phyloP scores from a whole-genome alignment of 1,140 invertebrate genomes.

The Neodiprion lecontei region DNA sequence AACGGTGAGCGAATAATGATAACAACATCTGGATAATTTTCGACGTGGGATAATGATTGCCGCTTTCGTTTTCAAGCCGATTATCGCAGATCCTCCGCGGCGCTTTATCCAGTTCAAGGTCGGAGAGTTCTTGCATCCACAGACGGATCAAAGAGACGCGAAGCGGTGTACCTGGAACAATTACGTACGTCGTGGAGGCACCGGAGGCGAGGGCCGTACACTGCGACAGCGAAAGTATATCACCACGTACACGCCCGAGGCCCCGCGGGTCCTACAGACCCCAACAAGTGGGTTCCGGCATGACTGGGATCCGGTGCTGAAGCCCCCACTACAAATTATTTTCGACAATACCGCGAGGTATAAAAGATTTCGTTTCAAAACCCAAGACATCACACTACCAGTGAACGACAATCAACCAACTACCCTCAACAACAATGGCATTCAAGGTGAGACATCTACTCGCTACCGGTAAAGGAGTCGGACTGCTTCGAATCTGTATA shows the following conservation, averaged over 20 bases:
- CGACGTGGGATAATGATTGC: too few species aligned
- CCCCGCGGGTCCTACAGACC: background rate
- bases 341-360: background rate
- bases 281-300: background rate
- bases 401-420: background rate
- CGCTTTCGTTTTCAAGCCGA: too few species aligned
- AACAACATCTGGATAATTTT: too few species aligned
- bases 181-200: background rate
- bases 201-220: background rate
- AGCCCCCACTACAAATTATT: background rate
- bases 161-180: background rate
- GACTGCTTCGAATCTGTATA: too few species aligned
- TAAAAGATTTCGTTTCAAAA: background rate
- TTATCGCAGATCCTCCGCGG: background rate
- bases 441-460: background rate
- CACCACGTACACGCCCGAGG: background rate
- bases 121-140: background rate
- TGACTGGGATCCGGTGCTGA: background rate
- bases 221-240: background rate
- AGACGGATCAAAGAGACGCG: background rate
- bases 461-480: background rate
- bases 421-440: slow-evolving; percentile 1
- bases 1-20: too few species aligned
- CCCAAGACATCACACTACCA: background rate
- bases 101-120: background rate